Evolutionary conservation across 1,140 invertebrate genomes (phyloP), one percentile per base, ranked within the genome.

Genomic region (Neocloeon triangulifer): DNA sequence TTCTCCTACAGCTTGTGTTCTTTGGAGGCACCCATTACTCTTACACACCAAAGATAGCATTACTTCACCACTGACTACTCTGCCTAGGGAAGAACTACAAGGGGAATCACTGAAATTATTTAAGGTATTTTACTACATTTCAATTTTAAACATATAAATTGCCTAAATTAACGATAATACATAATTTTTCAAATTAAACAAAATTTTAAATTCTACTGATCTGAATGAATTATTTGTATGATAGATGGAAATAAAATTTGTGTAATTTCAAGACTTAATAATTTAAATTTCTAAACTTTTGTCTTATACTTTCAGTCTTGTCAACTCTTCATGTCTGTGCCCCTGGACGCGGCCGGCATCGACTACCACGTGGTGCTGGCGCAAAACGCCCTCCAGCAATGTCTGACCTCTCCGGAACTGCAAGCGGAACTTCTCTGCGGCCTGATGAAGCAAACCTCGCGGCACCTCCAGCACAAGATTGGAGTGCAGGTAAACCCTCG

Each of bases 351-450:
- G 43, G 79, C 84, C 21, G 82, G 82, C 42, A 89, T 95, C 43
- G 88, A 94, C 56, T 89, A 91, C 52, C 88, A 94, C 49, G 85
- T 94, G 41, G 79, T 82, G 28, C 58, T 95, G 37, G 86, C 85
- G 15, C 88, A 94, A 66, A 89, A 89, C 52, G 79, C 86, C 7
- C 58, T 94, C 26, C 77, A 86, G 49, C 74, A 82, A 45, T 91
- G 85, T 53, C 58, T 94, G 26, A 75, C 85, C 42, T 72, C 77
- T 48, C 65, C 72, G 33, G 82, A 91, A 55, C 63, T 94, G 35
- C 85, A 92, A 49, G 73, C 80, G 45, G 88, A 94, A 64, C 66
- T 94, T 47, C 74, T 82, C 44, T 81, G 81, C 47, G 79, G 78
- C 36, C 59, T 94, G 37, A 75, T 88, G 42, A 85, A 85, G 53